These are phyloP conservation scores for Drosophila differens DNA, from an alignment of 2,888 invertebrate species.

Conservation along the genomic window DNA sequence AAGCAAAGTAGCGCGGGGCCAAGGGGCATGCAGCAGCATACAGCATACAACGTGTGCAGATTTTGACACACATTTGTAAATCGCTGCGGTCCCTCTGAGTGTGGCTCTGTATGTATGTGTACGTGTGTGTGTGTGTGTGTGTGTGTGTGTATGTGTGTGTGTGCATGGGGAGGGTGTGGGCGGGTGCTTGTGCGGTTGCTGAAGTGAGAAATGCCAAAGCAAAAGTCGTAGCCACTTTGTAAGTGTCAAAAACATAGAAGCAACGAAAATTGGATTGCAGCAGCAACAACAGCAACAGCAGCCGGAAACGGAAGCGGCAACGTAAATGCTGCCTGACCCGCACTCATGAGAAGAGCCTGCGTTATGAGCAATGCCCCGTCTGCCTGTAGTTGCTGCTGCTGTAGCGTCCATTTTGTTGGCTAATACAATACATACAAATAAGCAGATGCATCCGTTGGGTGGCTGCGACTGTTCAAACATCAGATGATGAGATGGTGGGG, in stretches of 20 bases:
- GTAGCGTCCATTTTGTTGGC: constrained; percentile 73
- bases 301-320: constrained; percentile 65
- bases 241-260: constrained; percentile 78
- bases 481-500: not conserved
- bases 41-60: constrained; percentile 53
- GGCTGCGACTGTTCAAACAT: constrained; percentile 31
- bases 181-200: constrained; percentile 69
- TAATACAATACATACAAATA: constrained; percentile 79
- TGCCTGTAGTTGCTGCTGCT: constrained; percentile 38
- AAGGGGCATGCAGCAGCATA: constrained; percentile 20
- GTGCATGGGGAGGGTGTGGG: constrained; percentile 19
- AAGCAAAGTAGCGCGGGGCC: constrained; percentile 11
- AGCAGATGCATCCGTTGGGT: constrained; percentile 61
- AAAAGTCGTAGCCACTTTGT: constrained; percentile 79
- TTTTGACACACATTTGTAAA: constrained; percentile 78
- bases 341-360: constrained; percentile 44
- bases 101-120: constrained; percentile 13
- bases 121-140: not conserved
- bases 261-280: constrained; percentile 77
- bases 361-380: constrained; percentile 67
- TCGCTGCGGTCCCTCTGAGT: constrained; percentile 44
- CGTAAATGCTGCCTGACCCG: constrained; percentile 33
- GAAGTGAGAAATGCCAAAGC: constrained; percentile 79
- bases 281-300: constrained; percentile 32
- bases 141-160: constrained; percentile 5